Evolutionary conservation across 2,888 invertebrate species (phyloP).

Genomic region (Parnassius apollo): DNA sequence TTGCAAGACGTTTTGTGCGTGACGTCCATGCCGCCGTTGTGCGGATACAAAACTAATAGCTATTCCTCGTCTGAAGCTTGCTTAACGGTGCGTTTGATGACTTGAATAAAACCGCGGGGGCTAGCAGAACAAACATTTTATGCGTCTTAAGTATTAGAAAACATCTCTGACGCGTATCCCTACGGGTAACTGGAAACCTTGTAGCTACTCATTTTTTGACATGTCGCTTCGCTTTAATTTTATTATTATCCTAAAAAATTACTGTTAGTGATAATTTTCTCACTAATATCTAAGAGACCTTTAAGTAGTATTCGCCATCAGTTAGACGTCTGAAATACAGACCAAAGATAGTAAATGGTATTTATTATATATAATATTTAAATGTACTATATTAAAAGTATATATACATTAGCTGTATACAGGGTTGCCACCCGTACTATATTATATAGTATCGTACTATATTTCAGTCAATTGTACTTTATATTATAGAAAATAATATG

Average conservation of each 20-base stretch:
- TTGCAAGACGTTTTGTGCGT: conserved; percentile 55
- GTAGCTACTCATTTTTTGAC: conserved; percentile 31
- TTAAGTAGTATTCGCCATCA: too few species aligned
- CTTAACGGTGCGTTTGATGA: conserved; percentile 68
- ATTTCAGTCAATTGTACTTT: too few species aligned
- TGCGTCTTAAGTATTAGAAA: conserved; percentile 50
- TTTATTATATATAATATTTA: too few species aligned
- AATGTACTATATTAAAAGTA: too few species aligned
- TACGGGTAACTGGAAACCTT: conserved; percentile 22
- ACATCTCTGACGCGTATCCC: conserved; percentile 40
- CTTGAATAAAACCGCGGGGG: conserved; percentile 63
- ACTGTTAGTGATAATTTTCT: too few species aligned
- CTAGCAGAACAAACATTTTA: conserved; percentile 56
- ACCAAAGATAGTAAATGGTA: too few species aligned
- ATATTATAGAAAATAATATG: too few species aligned
- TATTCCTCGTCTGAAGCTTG: conserved; percentile 49
- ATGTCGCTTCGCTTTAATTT: conserved; percentile 19
- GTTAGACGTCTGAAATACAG: too few species aligned
- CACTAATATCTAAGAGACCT: too few species aligned
- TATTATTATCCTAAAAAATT: background rate
- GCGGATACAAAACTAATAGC: conserved; percentile 39
- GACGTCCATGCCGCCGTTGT: conserved; percentile 50
- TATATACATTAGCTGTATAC: too few species aligned
- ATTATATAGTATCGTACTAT: too few species aligned
- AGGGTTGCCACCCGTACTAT: too few species aligned